These are phyloP conservation scores for Myiotriccus ornatus DNA, from an alignment of 2,797 vertebrate species.

Conservation along the genomic window DNA sequence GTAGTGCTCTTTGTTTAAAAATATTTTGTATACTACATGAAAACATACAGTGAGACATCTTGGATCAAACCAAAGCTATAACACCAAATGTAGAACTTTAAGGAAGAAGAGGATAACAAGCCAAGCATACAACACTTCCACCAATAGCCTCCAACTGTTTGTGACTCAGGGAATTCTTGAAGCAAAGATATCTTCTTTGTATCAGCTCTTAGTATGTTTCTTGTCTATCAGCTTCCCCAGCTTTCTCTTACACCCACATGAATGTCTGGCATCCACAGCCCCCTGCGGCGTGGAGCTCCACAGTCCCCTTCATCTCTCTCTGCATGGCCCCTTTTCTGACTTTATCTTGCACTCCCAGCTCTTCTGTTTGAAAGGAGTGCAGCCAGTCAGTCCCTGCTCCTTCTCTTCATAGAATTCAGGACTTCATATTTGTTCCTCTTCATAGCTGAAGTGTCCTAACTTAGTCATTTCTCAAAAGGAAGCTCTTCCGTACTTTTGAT, in stretches of 20 bases:
- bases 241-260: not conserved
- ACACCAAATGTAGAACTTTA: not conserved
- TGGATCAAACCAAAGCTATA: not conserved
- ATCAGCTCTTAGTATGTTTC: not conserved
- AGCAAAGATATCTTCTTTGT: not conserved
- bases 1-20: not conserved
- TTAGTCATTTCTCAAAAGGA: not conserved
- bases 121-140: not conserved
- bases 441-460: not conserved
- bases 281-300: not conserved
- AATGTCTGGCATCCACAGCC: not conserved
- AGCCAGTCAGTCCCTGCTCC: not conserved
- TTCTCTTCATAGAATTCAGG: not conserved
- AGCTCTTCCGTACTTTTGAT: not conserved
- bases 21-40: not conserved
- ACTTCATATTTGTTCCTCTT: not conserved
- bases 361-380: not conserved
- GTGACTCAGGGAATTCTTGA: not conserved
- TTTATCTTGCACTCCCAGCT: not conserved
- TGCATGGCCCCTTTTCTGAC: not conserved
- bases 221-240: not conserved
- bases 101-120: not conserved
- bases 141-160: not conserved
- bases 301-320: not conserved
- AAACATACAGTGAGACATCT: not conserved